Conservation (phyloP, 2,113 vertebrate species). For the Bos taurus region DNA sequence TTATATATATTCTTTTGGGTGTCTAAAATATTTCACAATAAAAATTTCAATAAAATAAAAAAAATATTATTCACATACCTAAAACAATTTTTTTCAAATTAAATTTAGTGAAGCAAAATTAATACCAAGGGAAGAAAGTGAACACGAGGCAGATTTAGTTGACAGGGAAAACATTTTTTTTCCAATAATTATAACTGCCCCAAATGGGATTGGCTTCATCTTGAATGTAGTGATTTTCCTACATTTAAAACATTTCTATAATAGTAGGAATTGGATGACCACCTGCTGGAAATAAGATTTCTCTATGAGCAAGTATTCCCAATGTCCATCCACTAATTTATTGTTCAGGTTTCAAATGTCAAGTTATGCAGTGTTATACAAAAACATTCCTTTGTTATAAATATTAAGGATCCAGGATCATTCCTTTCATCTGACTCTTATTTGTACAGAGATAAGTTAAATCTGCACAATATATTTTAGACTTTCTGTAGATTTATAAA, state of each 20-base stretch:
- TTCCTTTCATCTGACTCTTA: background rate
- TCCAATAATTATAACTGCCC: background rate
- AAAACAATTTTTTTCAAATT: too few relatives aligned
- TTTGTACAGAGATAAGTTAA: background rate
- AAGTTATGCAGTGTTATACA: background rate
- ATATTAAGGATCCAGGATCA: background rate
- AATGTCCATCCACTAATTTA: background rate
- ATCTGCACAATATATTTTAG: background rate
- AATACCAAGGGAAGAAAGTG: background rate
- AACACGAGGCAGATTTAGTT: background rate
- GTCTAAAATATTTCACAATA: background rate
- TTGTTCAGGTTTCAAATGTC: conserved; percentile 8
- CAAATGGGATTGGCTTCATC: background rate
- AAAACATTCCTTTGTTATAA: background rate
- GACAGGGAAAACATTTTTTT: background rate
- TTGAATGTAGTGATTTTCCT: background rate
- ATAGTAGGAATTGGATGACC: background rate
- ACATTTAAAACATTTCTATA: background rate
- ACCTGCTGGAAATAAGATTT: background rate
- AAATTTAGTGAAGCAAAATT: background rate
- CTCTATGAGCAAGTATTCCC: background rate
- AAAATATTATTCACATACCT: background rate
- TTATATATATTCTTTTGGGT: background rate
- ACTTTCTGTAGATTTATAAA: background rate
- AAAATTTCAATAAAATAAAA: background rate